Conservation (phyloP, 2,888 invertebrate genomes). For the Linyphia triangularis region DNA sequence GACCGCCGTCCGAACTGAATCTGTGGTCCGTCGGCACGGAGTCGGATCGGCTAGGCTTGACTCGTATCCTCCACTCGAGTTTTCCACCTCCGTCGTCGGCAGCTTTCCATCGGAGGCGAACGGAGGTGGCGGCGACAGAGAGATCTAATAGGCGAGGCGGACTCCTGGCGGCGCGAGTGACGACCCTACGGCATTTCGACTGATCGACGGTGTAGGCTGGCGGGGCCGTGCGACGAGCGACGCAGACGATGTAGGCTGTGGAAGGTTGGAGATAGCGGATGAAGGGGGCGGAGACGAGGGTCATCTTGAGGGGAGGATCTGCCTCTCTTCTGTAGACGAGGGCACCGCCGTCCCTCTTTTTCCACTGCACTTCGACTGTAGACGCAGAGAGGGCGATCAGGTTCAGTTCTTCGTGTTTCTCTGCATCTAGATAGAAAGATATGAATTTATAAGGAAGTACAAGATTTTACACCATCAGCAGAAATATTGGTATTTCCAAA, state of each 20-base stretch:
- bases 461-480: too few relatives aligned
- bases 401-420: not conserved
- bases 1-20: conserved; percentile 25
- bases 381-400: not conserved
- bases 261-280: not conserved
- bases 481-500: too few relatives aligned
- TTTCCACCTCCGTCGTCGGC: not conserved
- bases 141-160: not conserved
- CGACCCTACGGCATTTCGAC: not conserved
- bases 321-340: not conserved
- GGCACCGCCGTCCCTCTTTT: not conserved
- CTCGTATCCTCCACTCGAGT: not conserved
- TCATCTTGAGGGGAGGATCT: not conserved
- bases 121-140: not conserved
- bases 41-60: not conserved
- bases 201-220: not conserved
- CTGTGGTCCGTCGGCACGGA: not conserved
- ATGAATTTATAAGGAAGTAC: too few relatives aligned
- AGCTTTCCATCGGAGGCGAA: not conserved
- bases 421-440: too few relatives aligned
- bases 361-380: not conserved
- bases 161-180: not conserved
- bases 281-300: not conserved
- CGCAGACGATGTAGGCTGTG: not conserved
- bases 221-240: not conserved